Percentiles rank a stretch among this genome's conserved stretches.
These are phyloP conservation scores for Listronotus oregonensis DNA, from an alignment of 1,140 invertebrate species.

Conservation along the genomic window DNA sequence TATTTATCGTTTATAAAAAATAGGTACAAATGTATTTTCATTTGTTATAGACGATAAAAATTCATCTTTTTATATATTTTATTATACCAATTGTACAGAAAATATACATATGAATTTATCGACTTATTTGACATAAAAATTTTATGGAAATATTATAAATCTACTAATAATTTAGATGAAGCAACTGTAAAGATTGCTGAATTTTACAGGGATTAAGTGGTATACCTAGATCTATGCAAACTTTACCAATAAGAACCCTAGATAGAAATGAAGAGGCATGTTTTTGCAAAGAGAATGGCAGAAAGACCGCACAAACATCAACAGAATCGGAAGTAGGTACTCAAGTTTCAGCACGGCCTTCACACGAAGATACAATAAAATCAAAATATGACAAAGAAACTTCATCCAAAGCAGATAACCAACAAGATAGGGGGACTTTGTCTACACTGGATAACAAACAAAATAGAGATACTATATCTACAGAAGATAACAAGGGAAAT, in stretches of 20 bases:
- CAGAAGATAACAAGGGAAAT: too few species aligned
- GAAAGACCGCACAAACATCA: conserved; percentile 5
- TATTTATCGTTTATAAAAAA: too few species aligned
- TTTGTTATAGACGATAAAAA: too few species aligned
- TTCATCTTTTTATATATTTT: too few species aligned
- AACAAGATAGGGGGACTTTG: too few species aligned
- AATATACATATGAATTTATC: too few species aligned
- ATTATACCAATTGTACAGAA: too few species aligned
- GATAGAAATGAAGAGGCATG: conserved; percentile 4
- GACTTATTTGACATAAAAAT: too few species aligned
- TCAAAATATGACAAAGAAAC: neutral
- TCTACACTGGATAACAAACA: neutral
- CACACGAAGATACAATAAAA: neutral
- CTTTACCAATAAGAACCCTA: conserved; percentile 5
- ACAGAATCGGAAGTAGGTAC: conserved; percentile 3
- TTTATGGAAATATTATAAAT: too few species aligned
- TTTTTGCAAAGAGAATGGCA: neutral
- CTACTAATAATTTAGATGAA: too few species aligned
- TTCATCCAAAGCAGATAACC: neutral
- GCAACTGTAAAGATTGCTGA: too few species aligned
- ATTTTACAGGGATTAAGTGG: neutral
- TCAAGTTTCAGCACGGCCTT: neutral
- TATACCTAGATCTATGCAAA: conserved; percentile 6
- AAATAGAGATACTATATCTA: neutral
- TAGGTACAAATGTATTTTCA: too few species aligned